Evolutionary conservation across 1,140 invertebrate genomes (phyloP).

Genomic region (Diabrotica undecimpunctata): DNA sequence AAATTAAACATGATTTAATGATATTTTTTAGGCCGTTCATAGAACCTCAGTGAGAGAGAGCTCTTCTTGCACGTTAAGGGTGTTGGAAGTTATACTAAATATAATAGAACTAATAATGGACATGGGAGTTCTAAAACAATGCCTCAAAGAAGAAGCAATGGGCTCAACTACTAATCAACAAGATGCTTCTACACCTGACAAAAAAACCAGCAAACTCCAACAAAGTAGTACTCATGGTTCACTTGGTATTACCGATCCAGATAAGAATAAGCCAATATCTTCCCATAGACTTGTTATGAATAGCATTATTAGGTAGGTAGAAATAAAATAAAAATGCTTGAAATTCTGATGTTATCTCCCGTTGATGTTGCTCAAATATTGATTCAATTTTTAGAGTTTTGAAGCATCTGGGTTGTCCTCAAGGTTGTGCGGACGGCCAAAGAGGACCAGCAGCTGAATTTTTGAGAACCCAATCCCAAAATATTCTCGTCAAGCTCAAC

Average conservation of each 20-base stretch:
- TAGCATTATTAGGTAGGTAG: slow-evolving; percentile 41
- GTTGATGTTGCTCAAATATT: not conserved
- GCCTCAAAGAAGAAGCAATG: slow-evolving; percentile 49
- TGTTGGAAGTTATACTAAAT: slow-evolving; percentile 87
- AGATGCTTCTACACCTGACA: slow-evolving; percentile 44
- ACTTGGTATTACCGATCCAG: slow-evolving; percentile 33
- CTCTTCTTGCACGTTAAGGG: slow-evolving; percentile 72
- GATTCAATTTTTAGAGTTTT: slow-evolving; percentile 61
- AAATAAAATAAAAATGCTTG: not conserved
- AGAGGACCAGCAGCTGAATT: slow-evolving; percentile 87
- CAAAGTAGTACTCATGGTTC: slow-evolving; percentile 27
- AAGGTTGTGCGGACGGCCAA: slow-evolving; percentile 79
- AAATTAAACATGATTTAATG: not conserved
- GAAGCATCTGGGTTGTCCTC: slow-evolving; percentile 87
- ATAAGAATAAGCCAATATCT: slow-evolving; percentile 39
- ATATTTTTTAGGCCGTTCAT: slow-evolving; percentile 69
- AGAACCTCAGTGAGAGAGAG: slow-evolving; percentile 74
- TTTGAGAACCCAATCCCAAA: slow-evolving; percentile 81
- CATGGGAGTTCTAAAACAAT: slow-evolving; percentile 73
- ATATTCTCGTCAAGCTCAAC: slow-evolving; percentile 73
- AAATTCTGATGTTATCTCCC: too few relatives aligned
- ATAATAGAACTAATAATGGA: slow-evolving; percentile 85
- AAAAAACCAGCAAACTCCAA: slow-evolving; percentile 37
- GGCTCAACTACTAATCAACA: slow-evolving; percentile 33
- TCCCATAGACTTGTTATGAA: slow-evolving; percentile 44